A percentile compares a stretch with the other conserved stretches of the same genome.
phyloP scores from a whole-genome alignment of 2,888 invertebrate genomes.

The Xiphydria camelus region DNA sequence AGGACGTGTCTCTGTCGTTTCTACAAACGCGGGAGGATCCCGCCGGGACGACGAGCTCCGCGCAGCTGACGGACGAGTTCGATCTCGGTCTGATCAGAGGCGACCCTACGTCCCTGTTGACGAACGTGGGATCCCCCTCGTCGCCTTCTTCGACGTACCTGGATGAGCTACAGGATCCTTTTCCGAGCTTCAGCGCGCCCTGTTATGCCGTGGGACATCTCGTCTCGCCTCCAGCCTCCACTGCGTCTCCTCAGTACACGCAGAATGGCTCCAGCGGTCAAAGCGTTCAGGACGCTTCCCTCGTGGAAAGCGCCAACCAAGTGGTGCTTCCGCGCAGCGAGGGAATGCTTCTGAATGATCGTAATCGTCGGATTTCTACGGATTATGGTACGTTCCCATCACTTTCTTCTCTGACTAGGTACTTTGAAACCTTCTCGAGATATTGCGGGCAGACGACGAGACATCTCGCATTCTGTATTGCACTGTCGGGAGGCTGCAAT shows the following conservation, averaged over 20 bases:
- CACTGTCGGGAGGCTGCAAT: no score
- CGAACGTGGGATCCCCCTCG: slow-evolving; percentile 20
- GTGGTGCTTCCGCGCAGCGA: slow-evolving; percentile 58
- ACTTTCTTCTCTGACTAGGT: no score
- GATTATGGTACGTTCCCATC: no score
- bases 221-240: slow-evolving; percentile 33
- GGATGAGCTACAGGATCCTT: slow-evolving; percentile 34
- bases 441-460: slow-evolving; percentile 10
- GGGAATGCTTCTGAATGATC: slow-evolving; percentile 47
- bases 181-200: slow-evolving; percentile 22
- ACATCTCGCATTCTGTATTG: slow-evolving; percentile 8
- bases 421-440: slow-evolving; percentile 21
- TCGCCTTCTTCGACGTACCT: slow-evolving; percentile 31
- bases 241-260: slow-evolving; percentile 9
- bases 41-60: slow-evolving; percentile 9
- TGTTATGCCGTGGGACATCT: slow-evolving; percentile 50
- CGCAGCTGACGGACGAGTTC: slow-evolving; percentile 45
- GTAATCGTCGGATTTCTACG: slow-evolving; percentile 18
- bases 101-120: slow-evolving; percentile 43
- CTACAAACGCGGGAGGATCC: not conserved
- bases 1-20: slow-evolving; percentile 11
- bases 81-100: slow-evolving; percentile 52
- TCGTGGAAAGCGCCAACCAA: slow-evolving; percentile 48
- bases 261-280: slow-evolving; percentile 2
- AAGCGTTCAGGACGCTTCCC: not conserved